Evolutionary conservation across 2,797 vertebrate species (phyloP), one percentile per base, ranked within the genome.

Genomic region (Loriculus beryllinus): DNA sequence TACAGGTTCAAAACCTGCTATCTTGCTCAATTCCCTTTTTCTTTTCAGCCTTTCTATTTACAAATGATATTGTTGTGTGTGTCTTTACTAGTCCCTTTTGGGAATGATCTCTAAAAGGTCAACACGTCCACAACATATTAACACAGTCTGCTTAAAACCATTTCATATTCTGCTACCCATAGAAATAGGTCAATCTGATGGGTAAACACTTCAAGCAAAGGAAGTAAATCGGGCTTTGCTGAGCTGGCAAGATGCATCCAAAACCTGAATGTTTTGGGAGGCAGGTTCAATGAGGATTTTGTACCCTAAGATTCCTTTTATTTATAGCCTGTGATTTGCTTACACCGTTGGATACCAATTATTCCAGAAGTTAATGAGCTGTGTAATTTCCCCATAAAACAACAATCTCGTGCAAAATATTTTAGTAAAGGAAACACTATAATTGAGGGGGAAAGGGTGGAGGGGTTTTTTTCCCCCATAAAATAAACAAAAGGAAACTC

Each of bases 301-400:
- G 20, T 86, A 37, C 49, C 70, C 76, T 92, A 79, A 94, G 86
- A 79, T 76, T 88, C 33, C 7, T 82, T 91, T 91, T 91, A 82
- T 93, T 94, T 86, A 88, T 48, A 91, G 68, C 26, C 57, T 94
- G 35, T 88, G 62, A 90, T 94, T 94, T 90, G 39, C 92, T 92
- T 95, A 90, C 49, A 51, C 75, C 3, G 10, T 69, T 89, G 91
- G 72, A 83, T 94, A 91, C 47, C 75, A 92, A 89, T 92, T 94
- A 93, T 82, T 81, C 47, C 29, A 81, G 63, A 92, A 94, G 47
- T 74, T 92, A 95, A 93, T 80, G 75, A 92, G 43, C 54, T 62
- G 52, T 67, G 57, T 86, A 92, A 92, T 93, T 93, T 92, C 94
- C 77, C 77, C 92, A 92, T 85, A 88, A 84, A 95, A 70, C 35